These are phyloP conservation scores for Paratrypauchen microcephalus DNA, from an alignment of 2,797 vertebrate genomes.

Conservation along the genomic window DNA sequence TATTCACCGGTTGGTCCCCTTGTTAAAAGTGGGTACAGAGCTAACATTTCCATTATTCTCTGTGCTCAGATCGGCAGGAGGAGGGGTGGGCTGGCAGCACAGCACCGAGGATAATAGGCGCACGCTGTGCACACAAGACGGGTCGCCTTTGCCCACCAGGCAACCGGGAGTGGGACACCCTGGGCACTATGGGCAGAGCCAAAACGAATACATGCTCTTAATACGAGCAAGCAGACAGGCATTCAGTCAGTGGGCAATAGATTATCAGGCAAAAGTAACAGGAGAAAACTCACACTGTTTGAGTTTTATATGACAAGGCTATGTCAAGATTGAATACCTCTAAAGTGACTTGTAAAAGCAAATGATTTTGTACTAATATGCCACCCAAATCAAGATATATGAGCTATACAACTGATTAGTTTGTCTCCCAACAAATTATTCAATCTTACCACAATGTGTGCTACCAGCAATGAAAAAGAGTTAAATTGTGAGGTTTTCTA, in stretches of 20 bases:
- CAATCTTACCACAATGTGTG: background rate
- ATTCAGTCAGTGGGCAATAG: conserved; percentile 7
- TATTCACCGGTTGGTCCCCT: conserved; percentile 8
- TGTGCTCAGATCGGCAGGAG: conserved; percentile 9
- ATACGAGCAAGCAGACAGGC: conserved; percentile 24
- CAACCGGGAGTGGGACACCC: conserved; percentile 33
- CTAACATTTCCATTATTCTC: conserved; percentile 17
- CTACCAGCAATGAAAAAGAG: background rate
- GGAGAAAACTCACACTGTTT: conserved; percentile 29
- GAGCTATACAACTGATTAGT: background rate
- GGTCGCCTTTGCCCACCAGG: conserved; percentile 50
- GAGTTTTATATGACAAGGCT: too few relatives aligned
- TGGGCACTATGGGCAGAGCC: conserved; percentile 37
- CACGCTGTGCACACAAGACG: conserved; percentile 45
- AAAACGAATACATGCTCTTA: conserved; percentile 18
- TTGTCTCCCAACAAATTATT: background rate
- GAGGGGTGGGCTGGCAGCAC: conserved; percentile 45
- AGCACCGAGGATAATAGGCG: conserved; percentile 51
- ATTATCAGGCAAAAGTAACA: conserved; percentile 42
- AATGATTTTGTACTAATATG: background rate
- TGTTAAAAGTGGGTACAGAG: conserved; percentile 12
- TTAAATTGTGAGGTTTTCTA: background rate
- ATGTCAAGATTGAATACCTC: too few relatives aligned
- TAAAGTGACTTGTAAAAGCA: too few relatives aligned
- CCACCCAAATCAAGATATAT: background rate